phyloP scores from a whole-genome alignment of 1,140 invertebrate genomes.

The Drosophila seguyi region DNA sequence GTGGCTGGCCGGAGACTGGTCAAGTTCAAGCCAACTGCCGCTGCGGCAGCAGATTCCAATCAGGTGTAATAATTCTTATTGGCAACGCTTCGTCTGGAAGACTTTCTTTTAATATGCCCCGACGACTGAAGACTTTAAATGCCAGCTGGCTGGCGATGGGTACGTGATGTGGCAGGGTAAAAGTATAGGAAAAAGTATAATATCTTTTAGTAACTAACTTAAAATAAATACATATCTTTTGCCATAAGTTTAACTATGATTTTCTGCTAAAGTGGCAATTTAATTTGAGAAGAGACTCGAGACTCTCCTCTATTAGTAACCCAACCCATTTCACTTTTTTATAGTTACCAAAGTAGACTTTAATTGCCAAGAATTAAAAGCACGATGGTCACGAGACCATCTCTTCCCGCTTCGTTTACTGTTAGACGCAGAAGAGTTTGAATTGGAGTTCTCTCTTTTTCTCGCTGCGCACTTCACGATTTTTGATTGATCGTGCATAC shows the following conservation, averaged over 20 bases:
- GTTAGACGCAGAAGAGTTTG: constrained; percentile 66
- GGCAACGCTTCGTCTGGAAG: constrained; percentile 77
- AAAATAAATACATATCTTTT: background rate
- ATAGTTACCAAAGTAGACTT: background rate
- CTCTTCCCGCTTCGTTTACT: constrained; percentile 56
- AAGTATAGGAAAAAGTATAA: no score
- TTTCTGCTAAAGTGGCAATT: background rate
- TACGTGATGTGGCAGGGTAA: background rate
- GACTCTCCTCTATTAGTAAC: background rate
- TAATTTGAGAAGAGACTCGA: background rate
- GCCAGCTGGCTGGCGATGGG: constrained; percentile 18
- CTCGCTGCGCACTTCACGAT: constrained; percentile 75
- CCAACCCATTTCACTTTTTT: background rate
- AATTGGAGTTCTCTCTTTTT: constrained; percentile 28
- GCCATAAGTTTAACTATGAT: background rate
- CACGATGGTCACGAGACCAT: constrained; percentile 31
- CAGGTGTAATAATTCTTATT: constrained; percentile 86
- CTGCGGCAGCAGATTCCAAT: constrained; percentile 81
- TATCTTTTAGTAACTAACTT: background rate
- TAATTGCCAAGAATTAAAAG: constrained; percentile 20
- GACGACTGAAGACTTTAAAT: constrained; percentile 41
- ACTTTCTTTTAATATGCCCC: constrained; percentile 81
- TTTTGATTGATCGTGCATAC: constrained; percentile 86
- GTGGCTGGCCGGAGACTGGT: constrained; percentile 52
- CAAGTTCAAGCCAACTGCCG: constrained; percentile 70